phyloP scores from a whole-genome alignment of 2,113 vertebrate genomes.

The Ceratotherium simum region DNA sequence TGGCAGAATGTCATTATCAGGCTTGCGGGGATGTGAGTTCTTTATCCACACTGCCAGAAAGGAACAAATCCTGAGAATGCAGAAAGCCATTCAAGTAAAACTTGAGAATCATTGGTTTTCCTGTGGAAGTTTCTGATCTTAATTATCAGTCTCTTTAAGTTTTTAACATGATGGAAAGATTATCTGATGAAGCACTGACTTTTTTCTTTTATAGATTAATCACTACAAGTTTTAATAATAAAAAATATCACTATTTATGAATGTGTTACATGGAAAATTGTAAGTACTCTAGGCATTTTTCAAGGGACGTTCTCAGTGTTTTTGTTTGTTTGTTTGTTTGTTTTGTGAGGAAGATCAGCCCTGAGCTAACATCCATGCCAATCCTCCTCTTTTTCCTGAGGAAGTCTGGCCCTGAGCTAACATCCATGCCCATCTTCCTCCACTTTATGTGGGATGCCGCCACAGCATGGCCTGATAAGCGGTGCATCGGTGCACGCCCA shows the following conservation, averaged over 20 bases:
- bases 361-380: too few species aligned
- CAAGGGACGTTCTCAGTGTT: neutral
- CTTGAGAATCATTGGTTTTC: slow-evolving; percentile 9
- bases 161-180: neutral
- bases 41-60: neutral
- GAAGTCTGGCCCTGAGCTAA: too few species aligned
- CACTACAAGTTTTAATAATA: neutral
- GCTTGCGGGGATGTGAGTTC: neutral
- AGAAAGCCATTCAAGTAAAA: neutral
- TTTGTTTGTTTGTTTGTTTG: too few species aligned
- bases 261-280: neutral
- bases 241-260: neutral
- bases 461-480: too few species aligned
- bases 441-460: too few species aligned
- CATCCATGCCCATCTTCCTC: too few species aligned
- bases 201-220: neutral
- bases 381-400: too few species aligned
- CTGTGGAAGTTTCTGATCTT: neutral
- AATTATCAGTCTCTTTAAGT: neutral
- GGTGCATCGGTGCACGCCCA: too few species aligned
- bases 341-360: too few species aligned
- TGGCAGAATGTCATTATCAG: slow-evolving; percentile 45
- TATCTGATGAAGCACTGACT: neutral
- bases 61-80: neutral
- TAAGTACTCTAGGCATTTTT: neutral